Evolutionary conservation across 2,113 vertebrate genomes (phyloP).

Genomic region (Mesocricetus auratus): DNA sequence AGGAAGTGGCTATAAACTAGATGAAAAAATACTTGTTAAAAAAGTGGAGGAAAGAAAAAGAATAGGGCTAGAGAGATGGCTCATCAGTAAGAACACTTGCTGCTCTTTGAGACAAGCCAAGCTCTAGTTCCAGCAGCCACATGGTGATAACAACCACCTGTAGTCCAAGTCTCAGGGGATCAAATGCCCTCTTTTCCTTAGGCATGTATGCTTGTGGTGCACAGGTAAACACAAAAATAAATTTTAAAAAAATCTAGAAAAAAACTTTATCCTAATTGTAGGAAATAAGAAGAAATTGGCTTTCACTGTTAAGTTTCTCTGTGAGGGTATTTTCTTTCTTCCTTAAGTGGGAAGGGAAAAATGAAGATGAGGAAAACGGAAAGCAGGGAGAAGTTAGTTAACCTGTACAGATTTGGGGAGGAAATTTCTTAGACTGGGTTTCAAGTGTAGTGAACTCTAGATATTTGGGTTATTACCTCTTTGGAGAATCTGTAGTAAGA

Average conservation of each 20-base stretch:
- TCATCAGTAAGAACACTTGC: background rate
- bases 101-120: background rate
- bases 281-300: constrained; percentile 33
- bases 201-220: background rate
- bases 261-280: background rate
- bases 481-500: constrained; percentile 12
- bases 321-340: background rate
- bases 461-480: background rate
- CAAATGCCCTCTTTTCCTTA: background rate
- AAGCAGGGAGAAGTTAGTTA: background rate
- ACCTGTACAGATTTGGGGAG: background rate
- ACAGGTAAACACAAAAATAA: too few relatives aligned
- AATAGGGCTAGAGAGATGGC: background rate
- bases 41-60: background rate
- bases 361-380: too few relatives aligned
- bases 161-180: background rate
- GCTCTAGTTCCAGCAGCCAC: background rate
- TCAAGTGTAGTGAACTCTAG: background rate
- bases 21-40: background rate
- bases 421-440: background rate
- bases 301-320: background rate
- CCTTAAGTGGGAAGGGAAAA: background rate
- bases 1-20: background rate
- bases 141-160: background rate
- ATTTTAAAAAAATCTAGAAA: too few relatives aligned